Evolutionary conservation across 2,888 invertebrate genomes (phyloP).

Genomic region (Pseudococcus jackbeardsleyi): DNA sequence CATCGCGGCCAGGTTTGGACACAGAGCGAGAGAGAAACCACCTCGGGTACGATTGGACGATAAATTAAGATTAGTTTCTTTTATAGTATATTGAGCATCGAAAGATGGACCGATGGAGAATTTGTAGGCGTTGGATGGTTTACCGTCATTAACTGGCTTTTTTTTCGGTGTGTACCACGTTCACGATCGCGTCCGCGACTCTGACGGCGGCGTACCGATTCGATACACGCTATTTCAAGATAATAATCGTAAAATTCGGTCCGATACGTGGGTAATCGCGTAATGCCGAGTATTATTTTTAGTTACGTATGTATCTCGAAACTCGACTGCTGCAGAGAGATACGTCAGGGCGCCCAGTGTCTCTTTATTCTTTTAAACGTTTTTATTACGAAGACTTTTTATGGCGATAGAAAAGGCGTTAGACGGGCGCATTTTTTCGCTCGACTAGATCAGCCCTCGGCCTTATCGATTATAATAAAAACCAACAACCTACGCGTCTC

Average conservation of each 20-base stretch:
- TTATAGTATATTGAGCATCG: neutral
- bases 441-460: neutral
- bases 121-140: slow-evolving; percentile 37
- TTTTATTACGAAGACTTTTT: slow-evolving; percentile 32
- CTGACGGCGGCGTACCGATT: neutral
- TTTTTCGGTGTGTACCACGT: neutral
- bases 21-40: neutral
- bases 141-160: slow-evolving; percentile 36
- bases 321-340: neutral
- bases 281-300: slow-evolving; percentile 24
- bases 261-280: slow-evolving; percentile 45
- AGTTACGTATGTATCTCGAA: slow-evolving; percentile 7
- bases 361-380: slow-evolving; percentile 29
- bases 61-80: slow-evolving; percentile 44
- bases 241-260: slow-evolving; percentile 52
- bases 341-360: neutral
- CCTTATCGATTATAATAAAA: neutral
- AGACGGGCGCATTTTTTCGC: neutral
- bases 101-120: neutral
- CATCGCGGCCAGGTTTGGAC: neutral
- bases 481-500: neutral
- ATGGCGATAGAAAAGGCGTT: neutral
- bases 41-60: neutral
- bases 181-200: neutral
- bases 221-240: slow-evolving; percentile 48